These are phyloP conservation scores for Odobenus rosmarus DNA, from an alignment of 2,113 vertebrate species.

Conservation along the genomic window DNA sequence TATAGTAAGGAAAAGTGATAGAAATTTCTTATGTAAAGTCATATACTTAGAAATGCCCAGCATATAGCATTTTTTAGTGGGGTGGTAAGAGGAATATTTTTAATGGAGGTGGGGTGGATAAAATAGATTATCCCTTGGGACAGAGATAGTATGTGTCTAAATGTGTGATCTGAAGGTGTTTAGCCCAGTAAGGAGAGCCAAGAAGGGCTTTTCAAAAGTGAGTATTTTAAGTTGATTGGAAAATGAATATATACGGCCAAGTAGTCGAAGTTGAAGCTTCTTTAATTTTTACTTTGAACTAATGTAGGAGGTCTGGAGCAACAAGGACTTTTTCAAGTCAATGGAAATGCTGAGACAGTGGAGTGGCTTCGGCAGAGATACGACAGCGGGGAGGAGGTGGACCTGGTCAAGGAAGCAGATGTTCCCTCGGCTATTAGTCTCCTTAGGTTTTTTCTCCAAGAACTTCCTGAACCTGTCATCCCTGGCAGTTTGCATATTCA, in stretches of 20 bases:
- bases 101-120: constrained; percentile 59
- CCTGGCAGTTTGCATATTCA: constrained; percentile 93
- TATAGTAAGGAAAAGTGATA: constrained; percentile 51
- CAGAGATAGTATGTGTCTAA: constrained; percentile 47
- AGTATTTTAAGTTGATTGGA: constrained; percentile 61
- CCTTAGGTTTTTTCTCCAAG: constrained; percentile 98
- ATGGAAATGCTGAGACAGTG: constrained; percentile 97
- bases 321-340: constrained; percentile 98
- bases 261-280: constrained; percentile 15
- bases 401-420: constrained; percentile 97
- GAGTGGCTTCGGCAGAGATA: constrained; percentile 98
- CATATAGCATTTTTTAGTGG: constrained; percentile 54
- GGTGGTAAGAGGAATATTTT: constrained; percentile 57
- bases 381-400: constrained; percentile 96
- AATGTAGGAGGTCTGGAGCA: constrained; percentile 93
- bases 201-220: constrained; percentile 56
- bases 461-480: constrained; percentile 97
- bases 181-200: constrained; percentile 28
- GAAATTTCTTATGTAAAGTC: constrained; percentile 46
- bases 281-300: constrained; percentile 69
- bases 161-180: constrained; percentile 44
- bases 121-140: constrained; percentile 48
- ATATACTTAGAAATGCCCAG: constrained; percentile 52
- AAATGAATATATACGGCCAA: constrained; percentile 47
- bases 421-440: constrained; percentile 97